A percentile compares a stretch with the other conserved stretches of the same genome.
Conservation (phyloP, 2,888 invertebrate genomes). For the Chirona hameri region DNA sequence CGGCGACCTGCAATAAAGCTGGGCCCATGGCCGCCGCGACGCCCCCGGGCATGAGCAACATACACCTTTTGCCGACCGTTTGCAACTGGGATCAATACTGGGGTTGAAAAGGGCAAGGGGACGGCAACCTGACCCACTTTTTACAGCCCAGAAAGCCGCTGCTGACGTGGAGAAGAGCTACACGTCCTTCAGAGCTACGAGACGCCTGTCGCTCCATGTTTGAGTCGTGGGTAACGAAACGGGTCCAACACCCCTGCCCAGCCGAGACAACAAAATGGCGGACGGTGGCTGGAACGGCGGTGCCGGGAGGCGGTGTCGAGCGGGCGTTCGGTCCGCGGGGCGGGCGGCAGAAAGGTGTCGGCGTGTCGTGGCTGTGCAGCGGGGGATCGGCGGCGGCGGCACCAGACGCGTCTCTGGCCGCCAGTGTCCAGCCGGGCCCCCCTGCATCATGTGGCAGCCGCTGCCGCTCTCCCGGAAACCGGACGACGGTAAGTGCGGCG, state of each 20-base stretch:
- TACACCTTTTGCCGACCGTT: neutral
- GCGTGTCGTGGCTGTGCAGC: neutral
- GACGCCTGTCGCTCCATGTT: no score
- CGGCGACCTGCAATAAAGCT: neutral
- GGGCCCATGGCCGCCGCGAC: neutral
- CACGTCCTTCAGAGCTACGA: no score
- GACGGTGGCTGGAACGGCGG: neutral
- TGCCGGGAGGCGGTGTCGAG: neutral
- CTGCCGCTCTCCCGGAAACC: neutral
- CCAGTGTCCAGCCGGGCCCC: no score
- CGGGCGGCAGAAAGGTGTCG: neutral
- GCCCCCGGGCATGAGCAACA: conserved; percentile 3
- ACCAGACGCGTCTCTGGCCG: neutral
- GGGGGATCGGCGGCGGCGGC: neutral
- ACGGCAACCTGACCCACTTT: neutral
- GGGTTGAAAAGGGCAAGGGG: neutral
- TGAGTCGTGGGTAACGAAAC: neutral
- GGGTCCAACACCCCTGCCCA: neutral
- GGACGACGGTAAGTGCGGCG: neutral
- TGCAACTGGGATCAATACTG: neutral
- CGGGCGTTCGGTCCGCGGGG: neutral
- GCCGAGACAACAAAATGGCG: neutral
- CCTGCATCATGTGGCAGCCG: neutral
- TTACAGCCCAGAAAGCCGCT: no score
- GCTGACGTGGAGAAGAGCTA: no score